Evolutionary conservation across 2,888 invertebrate genomes (phyloP), one percentile per base, ranked within the genome.

Genomic region (Pristionchus entomophagus): DNA sequence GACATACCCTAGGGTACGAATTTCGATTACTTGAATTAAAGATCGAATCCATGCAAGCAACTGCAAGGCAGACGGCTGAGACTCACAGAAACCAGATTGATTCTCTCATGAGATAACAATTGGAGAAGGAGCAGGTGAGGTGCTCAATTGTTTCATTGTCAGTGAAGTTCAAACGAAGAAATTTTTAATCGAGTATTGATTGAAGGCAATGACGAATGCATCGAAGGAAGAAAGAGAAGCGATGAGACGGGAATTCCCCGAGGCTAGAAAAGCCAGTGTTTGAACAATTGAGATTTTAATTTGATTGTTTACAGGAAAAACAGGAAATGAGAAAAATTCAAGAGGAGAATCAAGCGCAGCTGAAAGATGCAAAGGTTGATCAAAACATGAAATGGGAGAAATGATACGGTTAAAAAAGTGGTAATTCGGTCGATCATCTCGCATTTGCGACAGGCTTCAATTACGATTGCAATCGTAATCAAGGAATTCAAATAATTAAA

Each of bases 221-320:
- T 22, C 38, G 8, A n/a, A 10, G 2, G 73, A 73, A 14, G 73
- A 73, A 41, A 73, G 73, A 73, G 22, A 41, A 10, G 38, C 73
- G 8, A 73, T 73, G 41, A 73, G 73, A 41, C n/a, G n/a, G 26
- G 73, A 41, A 73, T 73, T 73, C 26, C 8, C 14, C n/a, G 73
- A 22, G 6, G 73, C 41, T 3, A 73, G 38, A 73, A 22, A 19
- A 41, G 73, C 41, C 10, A 41, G 65, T 8, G 2, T 2, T n/a
- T n/a, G n/a, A n/a, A n/a, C n/a, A n/a, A n/a, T n/a, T n/a, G n/a
- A n/a, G n/a, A n/a, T n/a, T n/a, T n/a, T n/a, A n/a, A n/a, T n/a
- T n/a, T n/a, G n/a, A n/a, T n/a, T n/a, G n/a, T n/a, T 69, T 38
- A n/a, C 26, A 73, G 73, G 73, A 73, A n/a, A 73, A 73, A 26